phyloP scores from a whole-genome alignment of 2,113 vertebrate genomes.

The Toxostoma redivivum region DNA sequence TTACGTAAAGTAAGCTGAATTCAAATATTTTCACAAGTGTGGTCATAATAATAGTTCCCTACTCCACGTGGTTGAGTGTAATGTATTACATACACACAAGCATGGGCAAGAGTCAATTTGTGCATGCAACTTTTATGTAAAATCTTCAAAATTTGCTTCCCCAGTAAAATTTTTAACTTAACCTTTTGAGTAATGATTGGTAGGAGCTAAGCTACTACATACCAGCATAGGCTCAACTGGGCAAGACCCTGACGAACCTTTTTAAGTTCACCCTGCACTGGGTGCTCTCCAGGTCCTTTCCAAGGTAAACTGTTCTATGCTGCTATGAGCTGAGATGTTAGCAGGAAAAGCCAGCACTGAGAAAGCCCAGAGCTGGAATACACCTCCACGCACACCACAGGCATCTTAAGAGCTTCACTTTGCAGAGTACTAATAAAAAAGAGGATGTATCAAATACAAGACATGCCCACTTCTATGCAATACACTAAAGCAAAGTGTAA shows the following conservation, averaged over 20 bases:
- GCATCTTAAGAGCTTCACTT: background rate
- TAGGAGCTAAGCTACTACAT: background rate
- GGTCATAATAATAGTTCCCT: background rate
- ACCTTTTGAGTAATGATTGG: background rate
- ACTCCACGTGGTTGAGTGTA: background rate
- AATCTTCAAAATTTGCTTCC: background rate
- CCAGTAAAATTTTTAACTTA: background rate
- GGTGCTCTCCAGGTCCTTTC: background rate
- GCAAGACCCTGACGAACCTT: background rate
- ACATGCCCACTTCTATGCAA: background rate
- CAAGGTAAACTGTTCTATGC: background rate
- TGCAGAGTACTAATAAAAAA: background rate
- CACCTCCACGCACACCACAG: background rate
- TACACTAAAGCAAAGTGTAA: background rate
- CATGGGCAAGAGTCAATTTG: background rate
- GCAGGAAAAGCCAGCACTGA: background rate
- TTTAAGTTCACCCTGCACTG: background rate
- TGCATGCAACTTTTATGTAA: background rate
- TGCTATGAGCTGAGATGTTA: background rate
- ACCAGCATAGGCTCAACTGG: background rate
- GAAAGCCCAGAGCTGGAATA: background rate
- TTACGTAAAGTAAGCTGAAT: constrained; percentile 43
- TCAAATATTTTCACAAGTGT: constrained; percentile 52
- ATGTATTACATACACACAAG: background rate
- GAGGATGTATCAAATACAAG: background rate